Base-by-base conservation (phyloP, 1,140 invertebrate species). In the Scaptomyza graminum region DNA sequence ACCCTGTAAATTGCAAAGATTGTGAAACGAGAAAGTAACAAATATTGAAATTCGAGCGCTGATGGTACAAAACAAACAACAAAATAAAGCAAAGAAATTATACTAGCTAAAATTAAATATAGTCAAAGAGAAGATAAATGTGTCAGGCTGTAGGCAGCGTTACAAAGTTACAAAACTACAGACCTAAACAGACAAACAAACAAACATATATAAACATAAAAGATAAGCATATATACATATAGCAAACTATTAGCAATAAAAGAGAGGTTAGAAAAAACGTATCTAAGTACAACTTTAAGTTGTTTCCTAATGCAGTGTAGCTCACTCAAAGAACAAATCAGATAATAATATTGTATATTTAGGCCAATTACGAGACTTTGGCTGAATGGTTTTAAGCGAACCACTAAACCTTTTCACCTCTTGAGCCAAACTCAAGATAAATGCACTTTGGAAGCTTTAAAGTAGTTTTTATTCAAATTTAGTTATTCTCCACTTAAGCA, bases 41-140 rank as follows among this genome's bases (percentile, higher is more conserved):
- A 64, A 76, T 69, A n/a, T 63, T 76, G 44, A 90, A 90, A 90
- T 90, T 83, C 79, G 89, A 90, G 89, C 89, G 89, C 89, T 90
- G 90, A 90, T 79, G 84, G 89, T 90, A 90, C 89, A 90, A 90
- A 90, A 68, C 59, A 57, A 50, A 72, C 28, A 31, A 65, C 5
- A 44, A 71, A 13, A 56, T 13, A 39, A 63, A 56, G 44, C 9
- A 47, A 18, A 46, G 70, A 54, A 70, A 31, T 22, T 61, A 65
- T 41, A 77, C 61, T 77, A 88, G 75, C 61, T 88, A 75, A 77
- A 74, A 88, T 67, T 77, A 85, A 60, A 51, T 50, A 54, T 72
- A 85, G 66, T 65, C 52, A 59, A 81, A 66, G 12, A 76, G 28
- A 7, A 31, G 28, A 31, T 31, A 31, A 6, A 6, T 31, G 28